Percentiles rank a stretch among this genome's conserved stretches.
Evolutionary conservation across 2,797 vertebrate species (phyloP).

Genomic region (Megalops cyprinoides): DNA sequence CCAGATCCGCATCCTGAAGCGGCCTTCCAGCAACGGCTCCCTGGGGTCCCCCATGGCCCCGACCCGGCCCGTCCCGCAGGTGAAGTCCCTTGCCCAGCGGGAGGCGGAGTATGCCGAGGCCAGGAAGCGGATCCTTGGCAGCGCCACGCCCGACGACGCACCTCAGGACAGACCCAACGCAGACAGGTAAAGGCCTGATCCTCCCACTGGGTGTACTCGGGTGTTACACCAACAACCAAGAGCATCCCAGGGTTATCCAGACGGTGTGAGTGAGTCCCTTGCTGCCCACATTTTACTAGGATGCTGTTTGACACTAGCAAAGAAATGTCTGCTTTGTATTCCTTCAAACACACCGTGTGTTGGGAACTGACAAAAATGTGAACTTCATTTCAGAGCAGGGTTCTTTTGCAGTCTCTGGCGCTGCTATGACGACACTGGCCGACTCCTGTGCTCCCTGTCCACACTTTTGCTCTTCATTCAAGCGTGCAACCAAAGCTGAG

Average conservation of each 20-base stretch:
- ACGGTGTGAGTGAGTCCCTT: neutral
- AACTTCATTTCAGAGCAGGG: too few species aligned
- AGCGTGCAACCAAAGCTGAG: neutral
- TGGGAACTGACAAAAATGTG: too few species aligned
- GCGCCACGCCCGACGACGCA: conserved; percentile 90
- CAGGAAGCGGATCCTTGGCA: conserved; percentile 93
- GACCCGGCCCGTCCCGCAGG: conserved; percentile 83
- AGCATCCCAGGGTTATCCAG: neutral
- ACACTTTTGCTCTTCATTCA: neutral
- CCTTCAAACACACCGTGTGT: neutral
- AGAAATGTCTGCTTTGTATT: too few species aligned
- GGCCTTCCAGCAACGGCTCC: conserved; percentile 89
- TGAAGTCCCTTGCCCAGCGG: conserved; percentile 93
- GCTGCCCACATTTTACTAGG: neutral
- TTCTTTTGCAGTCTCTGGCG: too few species aligned
- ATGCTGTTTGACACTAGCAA: too few species aligned
- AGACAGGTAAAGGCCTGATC: conserved; percentile 74
- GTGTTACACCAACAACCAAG: neutral
- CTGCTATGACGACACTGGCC: too few species aligned
- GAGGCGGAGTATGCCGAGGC: conserved; percentile 97
- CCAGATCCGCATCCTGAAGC: conserved; percentile 95
- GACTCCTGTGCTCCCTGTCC: too few species aligned
- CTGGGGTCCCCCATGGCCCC: conserved; percentile 77
- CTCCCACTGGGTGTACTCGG: neutral
- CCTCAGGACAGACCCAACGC: conserved; percentile 85